phyloP scores from a whole-genome alignment of 2,888 invertebrate species.

The Dynastes grantii region DNA sequence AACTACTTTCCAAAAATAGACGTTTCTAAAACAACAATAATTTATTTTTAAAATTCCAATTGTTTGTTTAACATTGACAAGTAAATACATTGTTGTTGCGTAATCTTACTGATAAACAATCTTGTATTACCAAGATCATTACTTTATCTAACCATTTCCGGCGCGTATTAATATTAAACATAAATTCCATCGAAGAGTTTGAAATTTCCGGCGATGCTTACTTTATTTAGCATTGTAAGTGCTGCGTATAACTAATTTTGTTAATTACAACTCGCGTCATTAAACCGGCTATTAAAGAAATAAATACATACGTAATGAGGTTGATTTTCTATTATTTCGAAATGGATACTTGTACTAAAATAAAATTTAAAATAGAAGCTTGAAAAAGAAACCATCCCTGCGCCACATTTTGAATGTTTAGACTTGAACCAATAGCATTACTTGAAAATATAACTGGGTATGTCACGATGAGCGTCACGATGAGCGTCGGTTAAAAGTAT shows the following conservation, averaged over 20 bases:
- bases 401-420: not conserved
- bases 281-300: no score
- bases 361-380: not conserved
- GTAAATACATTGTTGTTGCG: not conserved
- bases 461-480: no score
- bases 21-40: not conserved
- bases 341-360: no score
- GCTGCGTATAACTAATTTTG: not conserved
- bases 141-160: constrained; percentile 30
- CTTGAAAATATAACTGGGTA: no score
- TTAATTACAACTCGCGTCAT: not conserved
- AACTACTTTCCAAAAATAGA: not conserved
- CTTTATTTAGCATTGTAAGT: not conserved
- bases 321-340: no score
- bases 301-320: no score
- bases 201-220: not conserved
- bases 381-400: not conserved
- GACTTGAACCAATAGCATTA: no score
- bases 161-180: constrained; percentile 5
- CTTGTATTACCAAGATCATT: constrained; percentile 23
- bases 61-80: not conserved
- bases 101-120: constrained; percentile 15
- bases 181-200: constrained; percentile 3
- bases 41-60: not conserved
- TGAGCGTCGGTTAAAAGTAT: no score